Conservation (phyloP, 2,888 invertebrate genomes). For the Trichopoda pennipes region DNA sequence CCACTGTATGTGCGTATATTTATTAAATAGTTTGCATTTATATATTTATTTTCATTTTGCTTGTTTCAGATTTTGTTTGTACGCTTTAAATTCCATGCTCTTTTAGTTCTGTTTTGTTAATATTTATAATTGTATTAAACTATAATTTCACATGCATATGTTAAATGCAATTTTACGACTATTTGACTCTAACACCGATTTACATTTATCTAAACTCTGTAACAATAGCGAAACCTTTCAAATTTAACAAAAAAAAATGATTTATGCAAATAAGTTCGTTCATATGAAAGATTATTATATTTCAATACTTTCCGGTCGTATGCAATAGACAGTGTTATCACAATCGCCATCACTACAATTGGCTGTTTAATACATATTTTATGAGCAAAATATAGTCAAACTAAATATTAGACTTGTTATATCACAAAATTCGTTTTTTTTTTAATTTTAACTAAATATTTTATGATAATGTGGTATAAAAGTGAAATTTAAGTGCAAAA, state of each 20-base stretch:
- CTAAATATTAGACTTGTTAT: background rate
- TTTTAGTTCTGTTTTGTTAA: slow-evolving; percentile 16
- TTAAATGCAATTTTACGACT: slow-evolving; percentile 62
- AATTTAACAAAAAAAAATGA: slow-evolving; percentile 12
- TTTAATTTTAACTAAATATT: background rate
- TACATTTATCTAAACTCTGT: slow-evolving; percentile 57
- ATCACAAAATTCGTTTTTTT: background rate
- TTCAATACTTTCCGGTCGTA: slow-evolving; percentile 24
- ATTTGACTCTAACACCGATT: slow-evolving; percentile 54
- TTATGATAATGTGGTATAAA: background rate
- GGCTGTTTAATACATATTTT: slow-evolving; percentile 39
- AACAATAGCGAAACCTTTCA: slow-evolving; percentile 24
- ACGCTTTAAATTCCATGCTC: background rate
- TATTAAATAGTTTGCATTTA: background rate
- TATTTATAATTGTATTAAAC: slow-evolving; percentile 64
- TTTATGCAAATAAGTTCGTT: slow-evolving; percentile 58
- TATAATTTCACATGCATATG: slow-evolving; percentile 63
- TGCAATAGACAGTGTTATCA: background rate
- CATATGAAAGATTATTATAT: slow-evolving; percentile 43
- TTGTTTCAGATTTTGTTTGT: background rate
- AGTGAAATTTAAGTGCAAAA: background rate
- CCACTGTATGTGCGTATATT: background rate
- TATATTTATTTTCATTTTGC: background rate
- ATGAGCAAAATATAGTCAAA: slow-evolving; percentile 28
- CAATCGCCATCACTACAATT: slow-evolving; percentile 41